Conservation (phyloP, 2,113 vertebrate species). For the Hirundichthys speculiger region DNA sequence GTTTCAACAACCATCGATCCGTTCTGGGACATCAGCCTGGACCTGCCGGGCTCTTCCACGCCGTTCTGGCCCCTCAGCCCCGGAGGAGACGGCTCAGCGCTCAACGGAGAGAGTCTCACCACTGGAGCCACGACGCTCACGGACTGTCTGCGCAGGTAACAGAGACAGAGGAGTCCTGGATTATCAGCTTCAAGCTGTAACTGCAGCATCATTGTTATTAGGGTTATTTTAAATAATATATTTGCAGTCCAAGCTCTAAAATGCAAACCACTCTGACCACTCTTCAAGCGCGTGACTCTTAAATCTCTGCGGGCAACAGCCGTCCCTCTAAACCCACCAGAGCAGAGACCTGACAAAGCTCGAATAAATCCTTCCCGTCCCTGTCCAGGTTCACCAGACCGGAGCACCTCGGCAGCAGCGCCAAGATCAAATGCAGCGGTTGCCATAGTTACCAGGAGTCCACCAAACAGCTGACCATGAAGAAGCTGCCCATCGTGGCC, state of each 20-base stretch:
- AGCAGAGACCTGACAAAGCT: slow-evolving; percentile 72
- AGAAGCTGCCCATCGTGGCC: slow-evolving; percentile 98
- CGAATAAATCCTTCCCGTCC: slow-evolving; percentile 70
- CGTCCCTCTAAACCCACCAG: slow-evolving; percentile 21
- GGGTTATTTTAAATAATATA: too few relatives aligned
- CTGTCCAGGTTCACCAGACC: slow-evolving; percentile 91
- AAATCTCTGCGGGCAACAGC: too few relatives aligned
- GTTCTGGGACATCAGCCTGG: slow-evolving; percentile 98
- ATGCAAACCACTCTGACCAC: too few relatives aligned
- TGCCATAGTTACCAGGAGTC: slow-evolving; percentile 99
- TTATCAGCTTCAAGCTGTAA: too few relatives aligned
- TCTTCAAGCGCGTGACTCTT: not conserved
- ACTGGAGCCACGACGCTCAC: slow-evolving; percentile 94
- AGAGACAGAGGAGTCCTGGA: too few relatives aligned
- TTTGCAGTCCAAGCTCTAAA: not conserved
- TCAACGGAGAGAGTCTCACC: slow-evolving; percentile 93
- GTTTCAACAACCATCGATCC: slow-evolving; percentile 99
- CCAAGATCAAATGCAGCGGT: slow-evolving; percentile 99
- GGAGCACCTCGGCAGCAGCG: slow-evolving; percentile 97
- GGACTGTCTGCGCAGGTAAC: slow-evolving; percentile 94
- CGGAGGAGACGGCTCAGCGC: slow-evolving; percentile 88
- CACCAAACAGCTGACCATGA: slow-evolving; percentile 99
- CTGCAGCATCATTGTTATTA: too few relatives aligned
- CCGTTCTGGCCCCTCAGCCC: slow-evolving; percentile 98
- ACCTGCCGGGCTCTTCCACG: slow-evolving; percentile 96